Percentiles rank a stretch among this genome's conserved stretches.
phyloP scores from a whole-genome alignment of 2,888 invertebrate genomes.

The Trisateles emortualis region DNA sequence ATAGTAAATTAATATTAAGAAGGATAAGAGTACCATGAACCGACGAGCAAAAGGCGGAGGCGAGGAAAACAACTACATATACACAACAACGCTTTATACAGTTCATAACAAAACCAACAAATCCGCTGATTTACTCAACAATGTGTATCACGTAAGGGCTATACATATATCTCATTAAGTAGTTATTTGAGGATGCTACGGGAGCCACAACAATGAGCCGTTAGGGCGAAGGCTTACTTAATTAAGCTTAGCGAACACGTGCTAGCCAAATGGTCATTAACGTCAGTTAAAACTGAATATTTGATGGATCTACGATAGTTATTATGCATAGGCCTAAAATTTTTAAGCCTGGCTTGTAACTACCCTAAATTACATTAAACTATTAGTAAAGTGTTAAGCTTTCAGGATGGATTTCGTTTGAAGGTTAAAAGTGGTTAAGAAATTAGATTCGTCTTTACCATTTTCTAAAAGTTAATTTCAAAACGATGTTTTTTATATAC shows the following conservation, averaged over 20 bases:
- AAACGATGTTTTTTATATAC: no score
- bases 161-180: conserved; percentile 69
- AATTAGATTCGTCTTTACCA: no score
- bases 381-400: conserved; percentile 11
- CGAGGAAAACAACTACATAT: neutral
- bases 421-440: conserved; percentile 5
- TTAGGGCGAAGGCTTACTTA: conserved; percentile 59
- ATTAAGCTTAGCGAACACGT: conserved; percentile 63
- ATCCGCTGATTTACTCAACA: conserved; percentile 9
- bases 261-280: conserved; percentile 40
- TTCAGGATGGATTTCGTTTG: neutral
- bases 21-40: no score
- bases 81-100: no score
- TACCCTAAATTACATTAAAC: conserved; percentile 11
- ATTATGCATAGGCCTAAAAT: conserved; percentile 17
- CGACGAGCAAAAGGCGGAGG: neutral
- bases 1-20: no score
- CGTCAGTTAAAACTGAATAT: conserved; percentile 50
- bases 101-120: neutral
- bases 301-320: conserved; percentile 43
- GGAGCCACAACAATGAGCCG: conserved; percentile 68
- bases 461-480: no score
- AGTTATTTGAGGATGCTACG: conserved; percentile 64
- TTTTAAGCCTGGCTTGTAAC: conserved; percentile 12
- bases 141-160: conserved; percentile 54